Evolutionary conservation across 2,113 vertebrate genomes (phyloP).

Genomic region (Castor canadensis): DNA sequence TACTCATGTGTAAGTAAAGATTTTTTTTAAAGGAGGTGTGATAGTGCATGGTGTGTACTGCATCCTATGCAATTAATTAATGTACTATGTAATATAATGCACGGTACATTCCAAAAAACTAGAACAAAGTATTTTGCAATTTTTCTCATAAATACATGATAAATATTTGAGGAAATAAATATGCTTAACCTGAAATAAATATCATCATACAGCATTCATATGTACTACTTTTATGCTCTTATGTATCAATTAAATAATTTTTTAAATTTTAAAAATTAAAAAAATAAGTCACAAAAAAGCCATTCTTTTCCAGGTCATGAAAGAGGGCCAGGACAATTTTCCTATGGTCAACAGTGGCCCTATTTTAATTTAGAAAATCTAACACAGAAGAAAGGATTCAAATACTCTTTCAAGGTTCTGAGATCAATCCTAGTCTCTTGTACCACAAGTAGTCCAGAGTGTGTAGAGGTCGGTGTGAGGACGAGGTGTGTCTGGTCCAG

Average conservation of each 20-base stretch:
- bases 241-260: background rate
- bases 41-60: no score
- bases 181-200: background rate
- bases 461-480: fast-evolving
- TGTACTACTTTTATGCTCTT: background rate
- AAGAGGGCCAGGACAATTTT: background rate
- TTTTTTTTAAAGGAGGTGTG: no score
- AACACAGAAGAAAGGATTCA: background rate
- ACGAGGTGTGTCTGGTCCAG: background rate
- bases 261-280: background rate
- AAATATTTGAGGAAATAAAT: background rate
- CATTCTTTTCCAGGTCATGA: background rate
- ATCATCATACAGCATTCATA: background rate
- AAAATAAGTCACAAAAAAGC: background rate
- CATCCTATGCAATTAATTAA: no score
- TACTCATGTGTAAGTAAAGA: background rate
- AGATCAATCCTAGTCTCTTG: background rate
- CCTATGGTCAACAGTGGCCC: background rate
- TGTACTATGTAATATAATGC: no score
- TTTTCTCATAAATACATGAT: background rate
- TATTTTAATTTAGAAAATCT: background rate
- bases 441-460: background rate
- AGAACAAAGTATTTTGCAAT: background rate
- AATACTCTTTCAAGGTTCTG: background rate
- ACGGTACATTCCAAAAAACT: background rate